Evolutionary conservation across 2,888 invertebrate species (phyloP), one percentile per base, ranked within the genome.

Genomic region (Noctua comes): DNA sequence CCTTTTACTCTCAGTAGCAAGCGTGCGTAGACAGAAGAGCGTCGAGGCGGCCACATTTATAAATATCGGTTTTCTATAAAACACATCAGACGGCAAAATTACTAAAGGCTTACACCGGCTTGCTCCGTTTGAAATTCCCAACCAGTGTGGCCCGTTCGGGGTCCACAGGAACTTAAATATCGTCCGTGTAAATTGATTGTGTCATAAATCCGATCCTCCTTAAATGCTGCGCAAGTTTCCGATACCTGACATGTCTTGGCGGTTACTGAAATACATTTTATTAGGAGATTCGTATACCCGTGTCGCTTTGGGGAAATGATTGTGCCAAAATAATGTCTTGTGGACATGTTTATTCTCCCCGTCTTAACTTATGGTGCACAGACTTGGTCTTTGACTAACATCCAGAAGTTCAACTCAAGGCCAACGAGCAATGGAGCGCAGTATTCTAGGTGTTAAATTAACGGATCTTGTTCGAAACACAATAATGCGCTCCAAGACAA

Each of bases 51-150:
- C 54, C 46, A 40, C 82, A 68, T 74, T 46, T 75, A 62, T 46
- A 74, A 74, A 82, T 75, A 82, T 82, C 62, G 82, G 62, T 82
- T 80, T 75, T 79, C 51, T n/a, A 81, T 81, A 74, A 74, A 79
- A 81, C 59, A 82, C 46, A 68, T 82, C 51, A 68, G 51, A 68
- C 82, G 36, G 24, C 36, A 54, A 40, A 75, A 82, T 59, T 46
- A 40, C 59, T 40, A 48, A 48, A 46, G 76, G 68, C 51, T n/a
- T 68, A 68, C 51, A 68, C 24, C 24, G 7, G 8, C 13, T 43
- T 13, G 46, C 27, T 73, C 2, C 24, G n/a, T 21, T 21, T 65
- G 11, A n/a, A 51, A 80, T 57, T 59, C 40, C 57, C 16, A 48
- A 48, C 21, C 18, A 40, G 27, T 31, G 43, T 24, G 24, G 77